A percentile compares a stretch with the other conserved stretches of the same genome.
These are phyloP conservation scores for Ashinkailepas kermadecensis DNA, from an alignment of 2,888 invertebrate genomes.

Conservation along the genomic window DNA sequence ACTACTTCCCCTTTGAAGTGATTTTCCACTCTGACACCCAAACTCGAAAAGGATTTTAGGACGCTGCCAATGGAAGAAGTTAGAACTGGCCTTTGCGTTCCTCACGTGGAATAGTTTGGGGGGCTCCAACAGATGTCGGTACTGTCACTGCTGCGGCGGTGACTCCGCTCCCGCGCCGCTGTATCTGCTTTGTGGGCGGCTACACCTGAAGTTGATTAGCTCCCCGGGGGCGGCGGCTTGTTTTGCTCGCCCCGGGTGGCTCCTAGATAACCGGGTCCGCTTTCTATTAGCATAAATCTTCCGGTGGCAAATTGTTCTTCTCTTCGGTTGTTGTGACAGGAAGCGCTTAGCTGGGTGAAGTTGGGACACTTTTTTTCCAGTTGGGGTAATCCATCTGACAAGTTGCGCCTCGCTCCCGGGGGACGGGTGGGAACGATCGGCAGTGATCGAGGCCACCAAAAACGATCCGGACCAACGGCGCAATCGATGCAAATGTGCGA, in stretches of 20 bases:
- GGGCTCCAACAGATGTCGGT: background rate
- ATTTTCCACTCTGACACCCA: too few relatives aligned
- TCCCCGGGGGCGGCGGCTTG: background rate
- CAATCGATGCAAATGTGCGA: too few relatives aligned
- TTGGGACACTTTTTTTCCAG: background rate
- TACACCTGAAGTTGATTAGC: background rate
- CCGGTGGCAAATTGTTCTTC: background rate
- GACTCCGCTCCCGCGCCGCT: background rate
- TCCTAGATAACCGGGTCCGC: background rate
- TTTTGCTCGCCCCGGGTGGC: background rate
- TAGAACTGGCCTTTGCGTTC: too few relatives aligned
- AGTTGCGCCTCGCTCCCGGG: too few relatives aligned
- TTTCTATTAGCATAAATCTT: slow-evolving; percentile 5
- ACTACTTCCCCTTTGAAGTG: too few relatives aligned
- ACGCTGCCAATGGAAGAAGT: too few relatives aligned
- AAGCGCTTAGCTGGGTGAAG: background rate
- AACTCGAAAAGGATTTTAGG: too few relatives aligned
- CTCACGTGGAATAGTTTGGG: too few relatives aligned
- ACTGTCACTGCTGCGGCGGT: background rate
- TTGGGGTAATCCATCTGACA: background rate
- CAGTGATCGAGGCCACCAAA: too few relatives aligned
- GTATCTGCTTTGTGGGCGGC: background rate
- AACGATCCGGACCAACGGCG: too few relatives aligned
- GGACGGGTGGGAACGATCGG: too few relatives aligned
- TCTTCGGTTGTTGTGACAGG: background rate